phyloP scores from a whole-genome alignment of 2,113 vertebrate genomes.

The Perccottus glenii region DNA sequence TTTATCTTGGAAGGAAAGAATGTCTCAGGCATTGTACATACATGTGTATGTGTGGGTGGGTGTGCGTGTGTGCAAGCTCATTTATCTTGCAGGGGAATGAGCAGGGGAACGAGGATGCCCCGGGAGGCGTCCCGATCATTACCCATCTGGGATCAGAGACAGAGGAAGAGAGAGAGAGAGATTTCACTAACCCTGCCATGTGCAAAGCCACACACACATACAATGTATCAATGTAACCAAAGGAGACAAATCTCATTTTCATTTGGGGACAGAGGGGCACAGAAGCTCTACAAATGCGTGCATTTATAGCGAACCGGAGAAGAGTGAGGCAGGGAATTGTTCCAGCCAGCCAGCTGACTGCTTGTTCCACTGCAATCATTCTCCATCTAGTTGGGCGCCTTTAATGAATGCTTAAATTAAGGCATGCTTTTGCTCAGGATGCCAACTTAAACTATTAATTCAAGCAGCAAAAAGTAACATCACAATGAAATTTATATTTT shows the following conservation, averaged over 20 bases:
- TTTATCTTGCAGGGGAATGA: slow-evolving; percentile 82
- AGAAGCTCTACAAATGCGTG: slow-evolving; percentile 66
- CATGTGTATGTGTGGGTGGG: slow-evolving; percentile 21
- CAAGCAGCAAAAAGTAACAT: neutral
- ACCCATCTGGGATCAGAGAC: slow-evolving; percentile 78
- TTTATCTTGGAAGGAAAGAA: slow-evolving; percentile 77
- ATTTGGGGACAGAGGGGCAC: slow-evolving; percentile 72
- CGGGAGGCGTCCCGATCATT: slow-evolving; percentile 80
- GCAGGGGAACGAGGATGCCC: slow-evolving; percentile 68
- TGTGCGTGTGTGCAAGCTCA: slow-evolving; percentile 58
- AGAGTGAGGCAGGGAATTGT: slow-evolving; percentile 63
- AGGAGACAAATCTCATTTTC: slow-evolving; percentile 84
- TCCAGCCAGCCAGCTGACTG: slow-evolving; percentile 56
- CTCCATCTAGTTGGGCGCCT: slow-evolving; percentile 63
- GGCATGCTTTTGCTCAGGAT: slow-evolving; percentile 59
- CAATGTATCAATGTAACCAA: slow-evolving; percentile 80
- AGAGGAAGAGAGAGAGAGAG: slow-evolving; percentile 38
- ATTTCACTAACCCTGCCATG: slow-evolving; percentile 63
- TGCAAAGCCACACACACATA: slow-evolving; percentile 39
- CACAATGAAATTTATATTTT: neutral
- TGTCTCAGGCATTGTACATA: slow-evolving; percentile 41
- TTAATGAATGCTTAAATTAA: slow-evolving; percentile 73
- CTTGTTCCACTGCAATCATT: slow-evolving; percentile 72
- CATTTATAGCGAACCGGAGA: slow-evolving; percentile 63
- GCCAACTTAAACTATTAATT: slow-evolving; percentile 24